Base-by-base conservation (phyloP, 2,113 vertebrate genomes). In the Phalacrocorax carbo region DNA sequence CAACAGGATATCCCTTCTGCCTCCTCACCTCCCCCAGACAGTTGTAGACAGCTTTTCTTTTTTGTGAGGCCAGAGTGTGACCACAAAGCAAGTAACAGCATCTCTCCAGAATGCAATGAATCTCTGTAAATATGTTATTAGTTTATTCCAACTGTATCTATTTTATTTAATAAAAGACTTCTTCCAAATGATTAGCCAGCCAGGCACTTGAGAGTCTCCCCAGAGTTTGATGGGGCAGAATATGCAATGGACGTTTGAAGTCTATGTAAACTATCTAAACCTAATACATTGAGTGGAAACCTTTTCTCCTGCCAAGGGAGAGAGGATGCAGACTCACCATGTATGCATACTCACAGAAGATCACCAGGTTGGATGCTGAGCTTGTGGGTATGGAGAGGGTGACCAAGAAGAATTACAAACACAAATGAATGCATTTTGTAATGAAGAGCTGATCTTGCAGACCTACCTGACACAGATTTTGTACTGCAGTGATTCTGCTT, bases 381-480 rank as follows among this genome's bases (percentile, higher is more conserved):
- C 29, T 84, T 78, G 22, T 1, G 5, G 8, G 9, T 62, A 51
- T 34, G 30, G 88, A 62, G 30, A 73, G 2, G 0, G 7, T 70
- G 29, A 81, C n/a, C 44, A 83, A 92, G 42, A 60, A 76, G 30
- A 64, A 81, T 36, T 40, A 40, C 11, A 78, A 82, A 52, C 2
- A 40, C 26, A 89, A 68, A 60, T 36, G 3, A 55, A 40, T 30
- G 8, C 3, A 29, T 86, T 61, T 78, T 30, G n/a, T 70, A 51
- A 61, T 4, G 27, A 84, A 58, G 70, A 90, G 17, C 34, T 88
- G 57, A 40, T 72, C 44, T 69, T 64, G 23, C 60, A 83, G 64
- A 71, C 97, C 61, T 91, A 98, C 98, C 98, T 97, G 38, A 96
- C 93, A 54, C 98, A 98, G 75, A 98, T 61, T 69, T 95, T 97